phyloP scores from a whole-genome alignment of 2,888 invertebrate species.

The Callyntrura guangdongensis region DNA sequence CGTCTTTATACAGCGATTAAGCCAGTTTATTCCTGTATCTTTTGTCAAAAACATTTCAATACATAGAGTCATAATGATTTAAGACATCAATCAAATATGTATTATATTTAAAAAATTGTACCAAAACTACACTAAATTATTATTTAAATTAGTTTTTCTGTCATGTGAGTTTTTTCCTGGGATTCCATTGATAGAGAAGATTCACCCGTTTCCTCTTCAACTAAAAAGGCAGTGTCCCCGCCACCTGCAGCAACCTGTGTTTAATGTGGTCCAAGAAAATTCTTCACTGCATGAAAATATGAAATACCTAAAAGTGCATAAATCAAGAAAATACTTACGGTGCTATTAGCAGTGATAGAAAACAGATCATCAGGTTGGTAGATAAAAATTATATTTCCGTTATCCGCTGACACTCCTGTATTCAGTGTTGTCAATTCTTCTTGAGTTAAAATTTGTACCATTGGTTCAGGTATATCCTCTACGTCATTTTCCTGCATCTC shows the following conservation, averaged over 20 bases:
- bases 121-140: no score
- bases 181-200: neutral
- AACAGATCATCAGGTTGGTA: slow-evolving; percentile 28
- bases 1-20: no score
- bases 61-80: no score
- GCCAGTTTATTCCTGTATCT: no score
- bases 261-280: neutral
- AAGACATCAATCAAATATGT: no score
- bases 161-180: neutral
- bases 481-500: neutral
- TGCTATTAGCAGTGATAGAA: slow-evolving; percentile 11
- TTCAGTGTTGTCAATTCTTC: slow-evolving; percentile 68
- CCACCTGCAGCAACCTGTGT: neutral
- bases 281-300: neutral
- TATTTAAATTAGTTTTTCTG: neutral
- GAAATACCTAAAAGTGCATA: neutral
- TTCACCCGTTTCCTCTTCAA: neutral
- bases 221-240: slow-evolving; percentile 6
- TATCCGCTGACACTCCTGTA: neutral
- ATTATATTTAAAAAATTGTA: no score
- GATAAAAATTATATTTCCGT: slow-evolving; percentile 39
- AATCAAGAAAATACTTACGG: neutral
- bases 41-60: no score
- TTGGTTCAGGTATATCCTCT: slow-evolving; percentile 2
- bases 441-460: slow-evolving; percentile 78